Conservation (phyloP, 2,113 vertebrate genomes). For the Dasyornis broadbenti region DNA sequence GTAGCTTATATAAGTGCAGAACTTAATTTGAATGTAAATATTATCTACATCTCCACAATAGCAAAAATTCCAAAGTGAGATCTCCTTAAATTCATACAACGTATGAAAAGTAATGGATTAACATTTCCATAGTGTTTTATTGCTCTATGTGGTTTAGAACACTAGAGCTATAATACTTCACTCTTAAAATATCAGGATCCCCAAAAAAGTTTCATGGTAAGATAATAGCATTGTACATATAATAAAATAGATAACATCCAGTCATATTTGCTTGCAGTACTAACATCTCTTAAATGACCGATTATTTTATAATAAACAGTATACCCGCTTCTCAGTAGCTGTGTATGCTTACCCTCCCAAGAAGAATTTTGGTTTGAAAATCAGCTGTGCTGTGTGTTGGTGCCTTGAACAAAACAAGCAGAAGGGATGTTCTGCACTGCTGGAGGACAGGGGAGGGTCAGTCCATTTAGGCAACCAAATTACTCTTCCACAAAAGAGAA, state of each 20-base stretch:
- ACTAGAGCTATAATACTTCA: neutral
- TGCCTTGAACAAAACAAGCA: neutral
- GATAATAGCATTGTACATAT: neutral
- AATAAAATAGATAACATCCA: constrained; percentile 26
- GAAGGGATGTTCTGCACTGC: neutral
- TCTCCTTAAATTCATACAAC: neutral
- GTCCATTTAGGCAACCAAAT: constrained; percentile 1
- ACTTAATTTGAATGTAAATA: neutral
- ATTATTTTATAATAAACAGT: constrained; percentile 9
- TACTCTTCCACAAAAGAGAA: constrained; percentile 22
- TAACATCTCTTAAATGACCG: neutral
- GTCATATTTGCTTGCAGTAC: neutral
- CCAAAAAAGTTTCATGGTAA: neutral
- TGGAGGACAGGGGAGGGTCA: constrained; percentile 21
- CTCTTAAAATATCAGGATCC: neutral
- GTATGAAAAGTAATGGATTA: neutral
- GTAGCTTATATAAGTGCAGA: neutral
- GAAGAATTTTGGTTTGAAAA: neutral
- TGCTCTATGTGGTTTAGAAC: neutral
- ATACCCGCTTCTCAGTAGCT: neutral
- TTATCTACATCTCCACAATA: neutral
- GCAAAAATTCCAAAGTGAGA: neutral
- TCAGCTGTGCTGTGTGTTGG: neutral
- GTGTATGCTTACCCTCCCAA: constrained; percentile 16
- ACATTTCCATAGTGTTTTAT: neutral